These are phyloP conservation scores for Trachops cirrhosus DNA, from an alignment of 2,797 vertebrate genomes.

Conservation along the genomic window DNA sequence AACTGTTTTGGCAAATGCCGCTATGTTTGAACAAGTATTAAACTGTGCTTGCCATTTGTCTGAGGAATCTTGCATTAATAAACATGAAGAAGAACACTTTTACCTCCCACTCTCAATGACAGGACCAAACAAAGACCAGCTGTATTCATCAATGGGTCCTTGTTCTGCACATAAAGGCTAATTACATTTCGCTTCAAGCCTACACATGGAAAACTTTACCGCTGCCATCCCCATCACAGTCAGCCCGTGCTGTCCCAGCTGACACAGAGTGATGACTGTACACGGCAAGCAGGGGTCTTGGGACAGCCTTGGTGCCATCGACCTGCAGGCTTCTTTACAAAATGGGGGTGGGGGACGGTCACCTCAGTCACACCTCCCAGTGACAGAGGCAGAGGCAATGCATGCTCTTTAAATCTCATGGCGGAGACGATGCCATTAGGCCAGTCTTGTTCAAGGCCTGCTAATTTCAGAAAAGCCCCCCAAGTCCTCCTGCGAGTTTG, in stretches of 20 bases:
- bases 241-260: slow-evolving; percentile 82
- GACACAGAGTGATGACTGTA: slow-evolving; percentile 74
- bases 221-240: slow-evolving; percentile 81
- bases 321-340: neutral
- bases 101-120: slow-evolving; percentile 89
- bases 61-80: slow-evolving; percentile 89
- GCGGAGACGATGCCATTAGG: rapidly evolving
- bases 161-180: slow-evolving; percentile 91
- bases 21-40: slow-evolving; percentile 85
- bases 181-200: slow-evolving; percentile 91
- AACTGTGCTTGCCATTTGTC: slow-evolving; percentile 87
- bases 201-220: slow-evolving; percentile 90
- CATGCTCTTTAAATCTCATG: neutral
- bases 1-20: slow-evolving; percentile 85
- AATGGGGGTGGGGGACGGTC: neutral
- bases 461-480: neutral
- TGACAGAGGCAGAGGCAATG: neutral
- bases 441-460: neutral
- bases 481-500: too few species aligned
- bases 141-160: slow-evolving; percentile 92
- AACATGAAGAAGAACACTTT: slow-evolving; percentile 89
- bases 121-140: slow-evolving; percentile 89
- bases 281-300: slow-evolving; percentile 58
- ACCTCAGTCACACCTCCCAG: neutral
- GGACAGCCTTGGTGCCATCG: slow-evolving; percentile 70